These are phyloP conservation scores for Trichoplusia ni DNA, from an alignment of 1,140 invertebrate genomes.

Conservation along the genomic window DNA sequence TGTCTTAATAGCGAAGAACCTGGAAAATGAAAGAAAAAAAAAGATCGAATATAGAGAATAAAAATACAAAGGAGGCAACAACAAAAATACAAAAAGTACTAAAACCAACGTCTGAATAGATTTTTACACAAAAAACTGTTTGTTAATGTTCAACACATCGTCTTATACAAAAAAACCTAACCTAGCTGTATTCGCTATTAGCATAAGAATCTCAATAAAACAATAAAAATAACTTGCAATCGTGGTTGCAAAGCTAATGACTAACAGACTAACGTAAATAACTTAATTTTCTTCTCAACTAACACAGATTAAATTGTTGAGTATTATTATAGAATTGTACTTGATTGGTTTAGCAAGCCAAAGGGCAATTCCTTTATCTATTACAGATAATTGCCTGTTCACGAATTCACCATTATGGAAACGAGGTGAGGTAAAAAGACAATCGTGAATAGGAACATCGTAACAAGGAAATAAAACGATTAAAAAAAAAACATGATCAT, in stretches of 20 bases:
- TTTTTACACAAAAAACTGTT: neutral
- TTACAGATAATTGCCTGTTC: slow-evolving; percentile 48
- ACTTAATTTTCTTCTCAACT: neutral
- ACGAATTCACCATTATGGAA: slow-evolving; percentile 49
- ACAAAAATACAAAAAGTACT: too few species aligned
- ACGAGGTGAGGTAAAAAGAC: slow-evolving; percentile 29
- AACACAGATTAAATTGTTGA: neutral
- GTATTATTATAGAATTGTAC: neutral
- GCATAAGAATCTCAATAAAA: slow-evolving; percentile 20
- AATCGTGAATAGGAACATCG: slow-evolving; percentile 27
- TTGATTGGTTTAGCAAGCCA: too few species aligned
- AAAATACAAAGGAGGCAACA: too few species aligned
- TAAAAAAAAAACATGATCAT: slow-evolving; percentile 50
- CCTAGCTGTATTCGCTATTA: slow-evolving; percentile 2
- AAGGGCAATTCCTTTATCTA: slow-evolving; percentile 7
- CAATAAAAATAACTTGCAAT: neutral
- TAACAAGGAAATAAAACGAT: slow-evolving; percentile 53
- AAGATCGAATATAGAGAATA: too few species aligned
- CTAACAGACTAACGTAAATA: neutral
- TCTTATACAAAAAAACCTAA: neutral
- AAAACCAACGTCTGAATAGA: too few species aligned
- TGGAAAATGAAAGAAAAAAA: slow-evolving; percentile 66
- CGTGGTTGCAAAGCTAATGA: neutral
- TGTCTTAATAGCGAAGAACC: slow-evolving; percentile 90
- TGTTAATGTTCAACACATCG: slow-evolving; percentile 9